Evolutionary conservation across 1,140 invertebrate species (phyloP).

Genomic region (Drosophila sturtevanti): DNA sequence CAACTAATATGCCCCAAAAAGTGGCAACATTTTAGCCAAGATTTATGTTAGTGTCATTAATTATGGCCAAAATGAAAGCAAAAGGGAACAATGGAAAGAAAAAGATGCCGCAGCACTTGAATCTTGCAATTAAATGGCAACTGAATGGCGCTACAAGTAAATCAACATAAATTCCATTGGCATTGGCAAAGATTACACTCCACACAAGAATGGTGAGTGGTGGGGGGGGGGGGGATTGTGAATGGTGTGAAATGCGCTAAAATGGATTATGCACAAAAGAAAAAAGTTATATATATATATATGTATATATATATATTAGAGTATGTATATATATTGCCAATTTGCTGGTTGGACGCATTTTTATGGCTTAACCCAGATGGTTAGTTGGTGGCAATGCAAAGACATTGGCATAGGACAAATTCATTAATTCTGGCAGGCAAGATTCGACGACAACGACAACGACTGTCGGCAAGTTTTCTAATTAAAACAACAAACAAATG

Average conservation of each 20-base stretch:
- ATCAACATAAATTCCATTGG: slow-evolving; percentile 71
- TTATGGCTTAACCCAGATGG: slow-evolving; percentile 43
- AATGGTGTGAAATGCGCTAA: slow-evolving; percentile 59
- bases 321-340: slow-evolving; percentile 54
- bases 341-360: slow-evolving; percentile 69
- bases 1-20: slow-evolving; percentile 11
- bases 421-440: slow-evolving; percentile 65
- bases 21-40: slow-evolving; percentile 26
- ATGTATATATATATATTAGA: background rate
- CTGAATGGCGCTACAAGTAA: slow-evolving; percentile 56
- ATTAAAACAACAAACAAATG: slow-evolving; percentile 80
- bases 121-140: slow-evolving; percentile 65
- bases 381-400: background rate
- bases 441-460: slow-evolving; percentile 37
- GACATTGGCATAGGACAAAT: slow-evolving; percentile 50
- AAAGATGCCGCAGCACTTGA: slow-evolving; percentile 49
- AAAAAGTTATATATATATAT: background rate
- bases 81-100: slow-evolving; percentile 19
- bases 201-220: slow-evolving; percentile 40
- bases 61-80: slow-evolving; percentile 51
- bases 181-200: slow-evolving; percentile 21
- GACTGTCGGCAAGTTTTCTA: slow-evolving; percentile 71
- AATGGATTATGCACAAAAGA: slow-evolving; percentile 12
- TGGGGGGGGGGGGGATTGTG: too few species aligned
- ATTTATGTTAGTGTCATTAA: slow-evolving; percentile 78